Conservation (phyloP, 2,113 vertebrate genomes). For the Oreochromis tanganicae region DNA sequence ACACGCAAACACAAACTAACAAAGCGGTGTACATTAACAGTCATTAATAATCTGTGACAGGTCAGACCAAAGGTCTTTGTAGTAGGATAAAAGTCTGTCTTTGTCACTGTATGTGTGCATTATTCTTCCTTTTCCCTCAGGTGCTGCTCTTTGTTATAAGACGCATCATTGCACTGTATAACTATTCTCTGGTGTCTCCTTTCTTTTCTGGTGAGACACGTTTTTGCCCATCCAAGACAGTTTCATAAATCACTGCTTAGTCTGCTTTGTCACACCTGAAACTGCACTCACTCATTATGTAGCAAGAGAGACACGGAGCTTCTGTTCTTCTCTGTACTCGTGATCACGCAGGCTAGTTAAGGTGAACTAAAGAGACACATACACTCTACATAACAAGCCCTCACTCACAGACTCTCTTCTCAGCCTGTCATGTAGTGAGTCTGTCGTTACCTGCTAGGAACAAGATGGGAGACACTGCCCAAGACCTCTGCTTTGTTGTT, state of each 20-base stretch:
- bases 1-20: conserved; percentile 14
- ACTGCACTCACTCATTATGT: not conserved
- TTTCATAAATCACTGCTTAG: conserved; percentile 55
- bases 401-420: not conserved
- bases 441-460: conserved; percentile 28
- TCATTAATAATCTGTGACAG: conserved; percentile 68
- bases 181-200: conserved; percentile 36
- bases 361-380: conserved; percentile 4
- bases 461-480: conserved; percentile 48
- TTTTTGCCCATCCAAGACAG: conserved; percentile 33
- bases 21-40: conserved; percentile 54
- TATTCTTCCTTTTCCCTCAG: conserved; percentile 26
- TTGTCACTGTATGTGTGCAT: conserved; percentile 29
- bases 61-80: conserved; percentile 53
- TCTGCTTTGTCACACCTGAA: conserved; percentile 31
- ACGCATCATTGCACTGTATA: conserved; percentile 23
- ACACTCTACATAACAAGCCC: not conserved
- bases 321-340: not conserved
- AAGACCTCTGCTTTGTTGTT: conserved; percentile 60
- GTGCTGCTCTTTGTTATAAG: conserved; percentile 25
- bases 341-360: conserved; percentile 1
- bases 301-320: not conserved
- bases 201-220: conserved; percentile 32
- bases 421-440: conserved; percentile 35
- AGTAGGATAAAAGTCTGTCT: conserved; percentile 26